Evolutionary conservation across 2,797 vertebrate genomes (phyloP).

Genomic region (Dicrostonyx torquatus): DNA sequence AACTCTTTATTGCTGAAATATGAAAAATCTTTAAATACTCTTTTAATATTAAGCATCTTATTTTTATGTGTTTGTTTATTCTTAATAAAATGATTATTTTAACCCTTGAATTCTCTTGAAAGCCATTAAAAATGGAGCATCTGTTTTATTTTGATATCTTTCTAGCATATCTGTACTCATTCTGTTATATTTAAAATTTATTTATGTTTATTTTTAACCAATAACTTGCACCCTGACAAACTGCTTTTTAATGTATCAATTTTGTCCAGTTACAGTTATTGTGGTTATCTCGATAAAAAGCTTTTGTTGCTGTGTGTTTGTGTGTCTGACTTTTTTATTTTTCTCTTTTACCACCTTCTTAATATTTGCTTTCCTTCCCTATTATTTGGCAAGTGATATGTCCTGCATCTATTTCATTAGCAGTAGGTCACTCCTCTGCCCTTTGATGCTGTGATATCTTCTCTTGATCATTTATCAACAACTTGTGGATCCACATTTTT

Average conservation of each 20-base stretch:
- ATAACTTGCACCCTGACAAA: background rate
- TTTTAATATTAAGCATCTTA: background rate
- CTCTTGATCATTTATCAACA: constrained; percentile 57
- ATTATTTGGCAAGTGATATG: background rate
- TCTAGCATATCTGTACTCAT: background rate
- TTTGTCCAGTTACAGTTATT: constrained; percentile 67
- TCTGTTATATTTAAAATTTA: background rate
- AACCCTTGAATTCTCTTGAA: constrained; percentile 6
- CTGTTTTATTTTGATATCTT: background rate
- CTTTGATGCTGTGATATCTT: background rate
- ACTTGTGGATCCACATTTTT: constrained; percentile 53
- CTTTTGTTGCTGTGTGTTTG: background rate
- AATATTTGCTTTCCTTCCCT: background rate
- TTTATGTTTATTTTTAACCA: background rate
- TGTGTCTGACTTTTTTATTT: background rate
- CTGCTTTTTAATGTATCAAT: constrained; percentile 9
- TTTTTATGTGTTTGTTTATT: background rate
- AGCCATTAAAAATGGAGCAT: background rate
- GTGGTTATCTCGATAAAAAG: background rate
- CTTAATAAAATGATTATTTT: background rate
- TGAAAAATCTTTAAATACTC: background rate
- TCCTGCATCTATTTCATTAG: background rate
- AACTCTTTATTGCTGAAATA: background rate
- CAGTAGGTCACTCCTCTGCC: background rate
- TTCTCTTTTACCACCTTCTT: background rate